Percentiles rank a stretch among this genome's conserved stretches.
These are phyloP conservation scores for Bufo bufo DNA, from an alignment of 2,113 vertebrate genomes.

Conservation along the genomic window DNA sequence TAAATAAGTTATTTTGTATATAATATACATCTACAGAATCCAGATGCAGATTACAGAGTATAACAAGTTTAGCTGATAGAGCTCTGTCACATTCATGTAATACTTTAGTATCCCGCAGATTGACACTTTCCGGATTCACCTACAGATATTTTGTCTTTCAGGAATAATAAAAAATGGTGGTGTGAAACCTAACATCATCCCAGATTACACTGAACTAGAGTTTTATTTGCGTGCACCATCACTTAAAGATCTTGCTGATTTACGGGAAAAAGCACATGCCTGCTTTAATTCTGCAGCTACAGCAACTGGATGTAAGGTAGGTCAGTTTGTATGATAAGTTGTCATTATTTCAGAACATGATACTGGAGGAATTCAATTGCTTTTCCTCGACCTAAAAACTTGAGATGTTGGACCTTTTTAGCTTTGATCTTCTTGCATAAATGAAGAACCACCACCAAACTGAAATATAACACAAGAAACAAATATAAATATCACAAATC, in stretches of 20 bases:
- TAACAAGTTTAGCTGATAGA: not conserved
- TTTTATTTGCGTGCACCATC: slow-evolving; percentile 83
- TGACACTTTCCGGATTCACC: not conserved
- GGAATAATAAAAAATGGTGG: slow-evolving; percentile 90
- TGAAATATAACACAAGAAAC: too few relatives aligned
- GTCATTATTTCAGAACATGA: not conserved
- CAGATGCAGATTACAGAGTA: not conserved
- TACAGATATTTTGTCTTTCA: slow-evolving; percentile 61
- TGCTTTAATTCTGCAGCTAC: slow-evolving; percentile 85
- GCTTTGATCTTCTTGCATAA: too few relatives aligned
- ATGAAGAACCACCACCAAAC: too few relatives aligned
- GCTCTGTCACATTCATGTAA: not conserved
- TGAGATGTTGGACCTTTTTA: too few relatives aligned
- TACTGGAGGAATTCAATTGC: too few relatives aligned
- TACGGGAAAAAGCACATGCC: slow-evolving; percentile 82
- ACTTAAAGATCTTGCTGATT: slow-evolving; percentile 74
- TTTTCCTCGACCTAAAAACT: too few relatives aligned
- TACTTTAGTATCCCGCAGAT: too few relatives aligned
- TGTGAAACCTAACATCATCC: slow-evolving; percentile 87
- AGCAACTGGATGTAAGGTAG: slow-evolving; percentile 85
- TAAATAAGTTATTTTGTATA: not conserved
- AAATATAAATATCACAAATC: too few relatives aligned
- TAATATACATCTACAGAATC: not conserved
- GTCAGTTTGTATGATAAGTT: slow-evolving; percentile 13
- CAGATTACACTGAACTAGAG: slow-evolving; percentile 82